phyloP scores from a whole-genome alignment of 35 echinoderm and acorn worm species.

The Holothuria glaberrima region DNA sequence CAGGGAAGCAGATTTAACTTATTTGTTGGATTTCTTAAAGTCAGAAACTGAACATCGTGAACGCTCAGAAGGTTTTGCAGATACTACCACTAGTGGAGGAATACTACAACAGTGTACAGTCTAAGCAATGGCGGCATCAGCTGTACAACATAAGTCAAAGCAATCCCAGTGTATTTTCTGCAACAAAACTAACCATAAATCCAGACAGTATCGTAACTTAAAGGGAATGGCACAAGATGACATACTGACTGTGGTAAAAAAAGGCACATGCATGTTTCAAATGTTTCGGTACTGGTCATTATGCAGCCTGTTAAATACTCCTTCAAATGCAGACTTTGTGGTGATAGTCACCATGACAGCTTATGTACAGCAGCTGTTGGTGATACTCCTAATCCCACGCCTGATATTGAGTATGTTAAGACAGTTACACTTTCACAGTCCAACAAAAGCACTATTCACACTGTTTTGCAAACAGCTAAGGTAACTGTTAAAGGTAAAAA shows the following conservation, averaged over 20 bases:
- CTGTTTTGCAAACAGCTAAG: constrained; percentile 48
- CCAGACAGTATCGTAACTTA: background rate
- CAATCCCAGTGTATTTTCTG: constrained; percentile 30
- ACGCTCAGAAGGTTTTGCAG: constrained; percentile 25
- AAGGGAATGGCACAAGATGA: constrained; percentile 23
- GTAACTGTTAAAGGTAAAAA: constrained; percentile 41
- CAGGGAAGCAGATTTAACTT: constrained; percentile 13
- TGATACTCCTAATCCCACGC: background rate
- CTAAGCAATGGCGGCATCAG: background rate
- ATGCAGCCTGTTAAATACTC: constrained; percentile 39
- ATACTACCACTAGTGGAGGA: background rate
- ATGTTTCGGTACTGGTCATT: constrained; percentile 44
- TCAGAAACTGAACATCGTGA: constrained; percentile 20
- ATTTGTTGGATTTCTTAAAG: constrained; percentile 43
- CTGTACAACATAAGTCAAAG: background rate
- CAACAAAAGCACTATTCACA: constrained; percentile 5
- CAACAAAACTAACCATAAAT: constrained; percentile 12
- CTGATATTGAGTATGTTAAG: background rate
- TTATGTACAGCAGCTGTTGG: too few relatives aligned
- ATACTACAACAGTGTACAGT: background rate
- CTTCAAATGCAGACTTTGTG: constrained; percentile 30
- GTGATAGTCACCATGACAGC: constrained; percentile 9
- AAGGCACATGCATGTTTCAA: constrained; percentile 39
- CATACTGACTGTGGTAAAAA: background rate
- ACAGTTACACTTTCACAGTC: constrained; percentile 9